Evolutionary conservation across 2,113 vertebrate species (phyloP).

Genomic region (Anas platyrhynchos): DNA sequence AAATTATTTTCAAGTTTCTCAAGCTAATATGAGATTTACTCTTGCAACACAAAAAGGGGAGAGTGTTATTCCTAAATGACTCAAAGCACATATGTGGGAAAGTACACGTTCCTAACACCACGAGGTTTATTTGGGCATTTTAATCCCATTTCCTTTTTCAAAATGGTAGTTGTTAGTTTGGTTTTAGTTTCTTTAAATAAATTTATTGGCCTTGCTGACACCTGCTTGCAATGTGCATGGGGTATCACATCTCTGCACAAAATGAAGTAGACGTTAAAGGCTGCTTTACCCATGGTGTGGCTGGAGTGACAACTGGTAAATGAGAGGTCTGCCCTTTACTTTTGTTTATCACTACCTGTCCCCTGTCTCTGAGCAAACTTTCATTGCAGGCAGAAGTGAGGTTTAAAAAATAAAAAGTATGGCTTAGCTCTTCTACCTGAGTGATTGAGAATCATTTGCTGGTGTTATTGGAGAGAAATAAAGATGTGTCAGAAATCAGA

Average conservation of each 20-base stretch:
- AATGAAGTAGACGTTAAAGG: not conserved
- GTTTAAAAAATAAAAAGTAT: not conserved
- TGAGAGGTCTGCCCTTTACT: not conserved
- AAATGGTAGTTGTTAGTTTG: not conserved
- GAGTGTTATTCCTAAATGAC: not conserved
- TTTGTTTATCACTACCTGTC: not conserved
- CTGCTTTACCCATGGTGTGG: not conserved
- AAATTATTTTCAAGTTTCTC: not conserved
- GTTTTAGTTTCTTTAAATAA: not conserved
- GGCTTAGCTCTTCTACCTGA: not conserved
- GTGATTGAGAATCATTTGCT: not conserved
- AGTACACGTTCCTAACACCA: not conserved
- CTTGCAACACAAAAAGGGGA: not conserved
- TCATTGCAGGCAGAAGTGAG: not conserved
- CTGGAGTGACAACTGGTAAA: not conserved
- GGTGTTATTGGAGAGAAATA: not conserved
- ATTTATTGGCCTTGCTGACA: not conserved
- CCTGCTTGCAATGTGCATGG: fast-evolving
- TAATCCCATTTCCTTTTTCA: not conserved
- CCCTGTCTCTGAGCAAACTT: not conserved
- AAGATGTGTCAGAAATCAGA: not conserved
- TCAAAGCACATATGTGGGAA: not conserved
- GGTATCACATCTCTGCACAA: not conserved
- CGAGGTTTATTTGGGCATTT: not conserved
- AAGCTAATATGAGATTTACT: not conserved